Base-by-base conservation (phyloP, 2,113 vertebrate genomes). In the Myotis yumanensis region DNA sequence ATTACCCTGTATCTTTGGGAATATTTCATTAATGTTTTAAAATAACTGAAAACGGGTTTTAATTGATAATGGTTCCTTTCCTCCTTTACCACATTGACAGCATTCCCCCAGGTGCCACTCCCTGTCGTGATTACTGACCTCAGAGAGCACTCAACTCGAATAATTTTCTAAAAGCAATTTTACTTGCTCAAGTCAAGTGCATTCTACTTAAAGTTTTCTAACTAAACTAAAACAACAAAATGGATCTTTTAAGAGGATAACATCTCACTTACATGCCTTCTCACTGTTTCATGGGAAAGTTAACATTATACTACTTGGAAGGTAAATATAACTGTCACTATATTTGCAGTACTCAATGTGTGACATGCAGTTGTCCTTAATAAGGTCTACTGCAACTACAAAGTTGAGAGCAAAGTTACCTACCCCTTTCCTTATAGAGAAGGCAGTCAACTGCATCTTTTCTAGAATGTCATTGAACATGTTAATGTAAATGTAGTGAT, bases 11-110 rank as follows among this genome's bases (percentile, higher is more conserved):
- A 94, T 95, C 93, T 93, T 87, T 90, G 91, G 94, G 93, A 90
- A 35, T 96, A 95, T 95, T 96, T 94, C 59, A 96, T 96, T 91
- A 94, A 96, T 93, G 32, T 80, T 94, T 97, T 64, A 94, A 96
- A 97, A 93, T 95, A 95, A 87, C 85, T 82, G 15, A 77, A 89
- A 82, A 95, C 46, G 37, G 46, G 87, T 86, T 87, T 76, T 87
- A 85, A 92, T 88, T 87, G 35, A 89, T 94, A 87, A 93, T 71
- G 43, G 7, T 85, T 87, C 54, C 59, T 48, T 73, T 87, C 15
- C 30, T 79, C 37, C 20, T n/a, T 66, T 54, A 80, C 54, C 95
- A 95, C 35, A 75, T n/a, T 69, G 22, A 32, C 64, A 96, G 32
- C 11, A n/a, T 2, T 11, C 59, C 15, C 51, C n/a, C 5, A 14